phyloP scores from a whole-genome alignment of 2,113 vertebrate genomes.

The Pseudolaguvia tuberculata region DNA sequence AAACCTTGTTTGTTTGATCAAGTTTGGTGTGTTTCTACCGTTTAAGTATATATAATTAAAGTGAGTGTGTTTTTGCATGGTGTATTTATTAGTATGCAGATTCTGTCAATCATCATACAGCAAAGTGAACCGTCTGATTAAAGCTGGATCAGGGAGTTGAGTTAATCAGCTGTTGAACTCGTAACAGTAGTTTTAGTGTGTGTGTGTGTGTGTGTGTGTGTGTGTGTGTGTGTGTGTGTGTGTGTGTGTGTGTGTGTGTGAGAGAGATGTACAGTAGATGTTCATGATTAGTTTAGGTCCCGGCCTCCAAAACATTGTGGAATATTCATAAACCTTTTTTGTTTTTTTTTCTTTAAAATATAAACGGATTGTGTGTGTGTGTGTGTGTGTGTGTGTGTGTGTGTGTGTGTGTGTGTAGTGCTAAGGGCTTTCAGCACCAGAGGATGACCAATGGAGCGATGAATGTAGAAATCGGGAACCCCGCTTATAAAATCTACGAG shows the following conservation, averaged over 20 bases:
- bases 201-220: conserved; percentile 50
- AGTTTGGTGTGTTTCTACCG: not conserved
- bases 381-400: conserved; percentile 2
- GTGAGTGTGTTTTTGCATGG: not conserved
- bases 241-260: conserved; percentile 51
- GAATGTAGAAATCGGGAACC: conserved; percentile 97
- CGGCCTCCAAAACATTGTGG: conserved; percentile 18
- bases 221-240: conserved; percentile 34
- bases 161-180: not conserved
- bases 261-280: no score
- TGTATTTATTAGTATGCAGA: conserved; percentile 38
- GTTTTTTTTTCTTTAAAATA: not conserved
- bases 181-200: no score
- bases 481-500: conserved; percentile 96
- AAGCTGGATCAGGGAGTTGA: conserved; percentile 5
- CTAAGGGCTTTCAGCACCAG: conserved; percentile 97
- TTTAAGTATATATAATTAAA: not conserved
- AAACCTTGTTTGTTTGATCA: not conserved
- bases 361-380: conserved; percentile 17
- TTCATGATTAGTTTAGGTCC: conserved; percentile 43
- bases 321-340: conserved; percentile 10
- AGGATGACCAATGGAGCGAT: conserved; percentile 94
- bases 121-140: conserved; percentile 1
- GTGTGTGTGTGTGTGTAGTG: conserved; percentile 65
- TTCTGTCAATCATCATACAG: not conserved